Evolutionary conservation across 2,113 vertebrate species (phyloP).

Genomic region (Prunella fulvescens): DNA sequence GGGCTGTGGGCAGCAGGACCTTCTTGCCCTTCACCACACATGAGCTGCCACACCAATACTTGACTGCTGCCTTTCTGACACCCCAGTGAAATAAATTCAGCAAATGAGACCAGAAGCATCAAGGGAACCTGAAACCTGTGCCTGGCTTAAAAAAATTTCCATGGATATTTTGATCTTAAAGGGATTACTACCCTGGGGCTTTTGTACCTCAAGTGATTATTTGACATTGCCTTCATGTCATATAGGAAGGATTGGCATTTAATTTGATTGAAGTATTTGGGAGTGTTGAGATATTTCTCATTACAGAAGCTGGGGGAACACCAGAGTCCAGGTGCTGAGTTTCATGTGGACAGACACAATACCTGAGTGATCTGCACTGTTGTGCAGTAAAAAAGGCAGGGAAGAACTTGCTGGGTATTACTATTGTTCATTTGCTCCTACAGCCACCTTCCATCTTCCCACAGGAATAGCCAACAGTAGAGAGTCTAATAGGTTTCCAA

Average conservation of each 20-base stretch:
- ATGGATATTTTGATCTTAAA: background rate
- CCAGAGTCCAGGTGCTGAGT: background rate
- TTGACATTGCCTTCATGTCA: background rate
- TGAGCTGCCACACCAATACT: accelerated
- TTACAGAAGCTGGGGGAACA: background rate
- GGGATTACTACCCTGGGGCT: background rate
- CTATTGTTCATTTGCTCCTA: background rate
- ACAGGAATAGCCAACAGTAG: background rate
- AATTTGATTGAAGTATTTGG: background rate
- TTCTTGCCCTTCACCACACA: background rate
- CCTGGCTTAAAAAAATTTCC: background rate
- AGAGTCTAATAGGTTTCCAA: background rate
- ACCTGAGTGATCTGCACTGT: background rate
- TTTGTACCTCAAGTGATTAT: background rate
- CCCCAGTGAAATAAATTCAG: background rate
- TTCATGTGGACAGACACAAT: background rate
- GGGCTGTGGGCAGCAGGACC: background rate
- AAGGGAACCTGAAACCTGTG: background rate
- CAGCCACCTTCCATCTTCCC: background rate
- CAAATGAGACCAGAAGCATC: background rate
- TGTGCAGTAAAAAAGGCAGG: background rate
- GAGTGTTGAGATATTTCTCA: background rate
- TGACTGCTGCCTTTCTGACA: background rate
- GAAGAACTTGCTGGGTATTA: background rate
- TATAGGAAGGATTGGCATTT: background rate